Conservation (phyloP, 2,113 vertebrate species). For the Oostethus manadensis region DNA sequence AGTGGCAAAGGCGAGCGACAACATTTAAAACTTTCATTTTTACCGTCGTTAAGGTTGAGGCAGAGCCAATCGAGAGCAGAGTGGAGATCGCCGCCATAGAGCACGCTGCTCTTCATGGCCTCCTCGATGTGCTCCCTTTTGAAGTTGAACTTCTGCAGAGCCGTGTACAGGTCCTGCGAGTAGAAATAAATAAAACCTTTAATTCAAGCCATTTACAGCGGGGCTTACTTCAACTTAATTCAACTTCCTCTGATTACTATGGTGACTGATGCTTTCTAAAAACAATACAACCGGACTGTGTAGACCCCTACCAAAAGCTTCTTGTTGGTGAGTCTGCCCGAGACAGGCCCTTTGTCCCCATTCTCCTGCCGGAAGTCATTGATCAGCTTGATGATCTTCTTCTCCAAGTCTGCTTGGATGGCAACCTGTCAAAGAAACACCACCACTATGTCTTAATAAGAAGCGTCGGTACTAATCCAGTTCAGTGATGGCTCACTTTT, state of each 20-base stretch:
- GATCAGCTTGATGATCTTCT: slow-evolving; percentile 87
- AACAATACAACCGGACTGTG: not conserved
- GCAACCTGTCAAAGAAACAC: slow-evolving; percentile 72
- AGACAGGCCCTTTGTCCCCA: slow-evolving; percentile 83
- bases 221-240: too few species aligned
- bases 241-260: too few species aligned
- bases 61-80: slow-evolving; percentile 98
- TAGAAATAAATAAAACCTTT: too few species aligned
- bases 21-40: slow-evolving; percentile 3
- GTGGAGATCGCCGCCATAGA: slow-evolving; percentile 92
- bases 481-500: slow-evolving; percentile 69
- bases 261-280: slow-evolving; percentile 7
- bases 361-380: slow-evolving; percentile 87
- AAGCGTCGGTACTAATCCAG: not conserved
- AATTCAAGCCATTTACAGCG: too few species aligned
- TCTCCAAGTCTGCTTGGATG: slow-evolving; percentile 87
- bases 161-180: slow-evolving; percentile 87
- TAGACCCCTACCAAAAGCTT: slow-evolving; percentile 82
- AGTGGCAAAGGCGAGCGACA: not conserved
- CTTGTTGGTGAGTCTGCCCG: slow-evolving; percentile 87
- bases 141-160: slow-evolving; percentile 87
- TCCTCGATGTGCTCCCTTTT: slow-evolving; percentile 93
- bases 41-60: slow-evolving; percentile 92
- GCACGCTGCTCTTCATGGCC: slow-evolving; percentile 91
- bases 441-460: not conserved